These are phyloP conservation scores for Theretra japonica DNA, from an alignment of 2,888 invertebrate genomes.

Conservation along the genomic window DNA sequence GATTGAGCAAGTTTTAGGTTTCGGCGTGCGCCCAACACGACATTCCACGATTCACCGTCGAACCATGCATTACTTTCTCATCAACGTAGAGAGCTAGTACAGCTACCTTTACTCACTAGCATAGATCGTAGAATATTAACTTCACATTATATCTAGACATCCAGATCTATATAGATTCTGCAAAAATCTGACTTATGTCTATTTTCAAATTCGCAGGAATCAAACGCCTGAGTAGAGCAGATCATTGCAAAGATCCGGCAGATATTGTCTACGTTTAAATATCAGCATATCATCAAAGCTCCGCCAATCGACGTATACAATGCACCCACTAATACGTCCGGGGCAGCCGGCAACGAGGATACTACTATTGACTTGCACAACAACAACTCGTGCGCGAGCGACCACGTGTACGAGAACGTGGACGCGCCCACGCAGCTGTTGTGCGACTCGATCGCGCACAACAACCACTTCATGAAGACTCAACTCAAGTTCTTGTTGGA, in stretches of 20 bases:
- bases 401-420: slow-evolving; percentile 70
- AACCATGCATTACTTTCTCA: slow-evolving; percentile 64
- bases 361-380: slow-evolving; percentile 73
- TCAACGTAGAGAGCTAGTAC: slow-evolving; percentile 69
- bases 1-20: slow-evolving; percentile 57
- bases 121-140: slow-evolving; percentile 64
- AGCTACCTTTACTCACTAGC: slow-evolving; percentile 67
- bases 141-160: slow-evolving; percentile 56
- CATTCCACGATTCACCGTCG: slow-evolving; percentile 63
- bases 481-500: slow-evolving; percentile 86
- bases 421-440: slow-evolving; percentile 77
- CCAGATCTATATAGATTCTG: slow-evolving; percentile 51
- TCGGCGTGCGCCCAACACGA: slow-evolving; percentile 53
- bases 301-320: slow-evolving; percentile 80
- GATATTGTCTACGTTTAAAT: slow-evolving; percentile 90
- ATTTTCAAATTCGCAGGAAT: slow-evolving; percentile 88
- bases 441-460: slow-evolving; percentile 81
- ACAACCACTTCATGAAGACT: slow-evolving; percentile 78
- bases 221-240: slow-evolving; percentile 95
- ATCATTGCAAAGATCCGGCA: slow-evolving; percentile 93
- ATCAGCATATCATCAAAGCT: slow-evolving; percentile 85
- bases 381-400: slow-evolving; percentile 59
- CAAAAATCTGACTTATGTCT: slow-evolving; percentile 70
- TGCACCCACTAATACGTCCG: slow-evolving; percentile 68
- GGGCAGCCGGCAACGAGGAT: slow-evolving; percentile 68